Evolutionary conservation across 2,113 vertebrate species (phyloP).

Genomic region (Quiscalus mexicanus): DNA sequence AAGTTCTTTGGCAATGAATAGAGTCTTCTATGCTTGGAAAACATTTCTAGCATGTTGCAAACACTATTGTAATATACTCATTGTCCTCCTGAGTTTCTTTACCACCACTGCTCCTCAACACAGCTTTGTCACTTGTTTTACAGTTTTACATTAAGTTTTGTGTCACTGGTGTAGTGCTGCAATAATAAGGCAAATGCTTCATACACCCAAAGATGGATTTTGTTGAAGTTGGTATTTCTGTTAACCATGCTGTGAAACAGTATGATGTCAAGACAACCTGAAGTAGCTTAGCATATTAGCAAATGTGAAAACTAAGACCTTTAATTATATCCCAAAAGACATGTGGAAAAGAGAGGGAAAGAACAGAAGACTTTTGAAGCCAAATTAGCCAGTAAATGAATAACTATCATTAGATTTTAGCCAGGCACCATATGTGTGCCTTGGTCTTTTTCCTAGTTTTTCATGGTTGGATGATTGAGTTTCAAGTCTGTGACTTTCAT

Average conservation of each 20-base stretch:
- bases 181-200: neutral
- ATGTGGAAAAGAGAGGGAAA: neutral
- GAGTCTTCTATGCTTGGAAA: neutral
- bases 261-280: neutral
- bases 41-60: neutral
- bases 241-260: neutral
- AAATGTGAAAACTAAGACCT: neutral
- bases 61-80: neutral
- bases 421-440: neutral
- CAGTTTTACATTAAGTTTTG: neutral
- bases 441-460: neutral
- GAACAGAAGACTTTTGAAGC: neutral
- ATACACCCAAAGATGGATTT: neutral
- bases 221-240: neutral
- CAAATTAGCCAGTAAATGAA: slow-evolving; percentile 4
- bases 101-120: neutral
- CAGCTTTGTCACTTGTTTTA: neutral
- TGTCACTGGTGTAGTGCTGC: neutral
- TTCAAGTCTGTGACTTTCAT: neutral
- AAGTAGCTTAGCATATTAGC: neutral
- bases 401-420: neutral
- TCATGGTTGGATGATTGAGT: neutral
- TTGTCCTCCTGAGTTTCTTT: neutral
- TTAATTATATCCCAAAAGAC: neutral
- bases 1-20: slow-evolving; percentile 7